Base-by-base conservation (phyloP, 2,113 vertebrate species). In the Festucalex cinctus region DNA sequence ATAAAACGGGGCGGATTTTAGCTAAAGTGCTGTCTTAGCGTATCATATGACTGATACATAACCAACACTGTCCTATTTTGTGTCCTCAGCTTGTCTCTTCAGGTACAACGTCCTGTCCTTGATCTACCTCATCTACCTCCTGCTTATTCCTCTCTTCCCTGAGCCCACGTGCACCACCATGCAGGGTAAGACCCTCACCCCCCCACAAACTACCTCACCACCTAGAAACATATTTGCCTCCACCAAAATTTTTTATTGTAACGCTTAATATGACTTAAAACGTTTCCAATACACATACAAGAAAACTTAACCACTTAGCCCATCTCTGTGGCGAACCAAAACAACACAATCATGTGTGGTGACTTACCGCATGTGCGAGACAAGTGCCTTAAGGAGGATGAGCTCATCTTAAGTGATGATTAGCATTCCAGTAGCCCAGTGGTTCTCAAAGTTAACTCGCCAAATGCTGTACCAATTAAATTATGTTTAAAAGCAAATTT, bases 61-160 rank as follows among this genome's bases (percentile, higher is more conserved):
- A 32, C 20, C 5, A 26, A 62, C 32, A 3, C 22, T 26, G 19
- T 41, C 43, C 1, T 62, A 4, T 79, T 39, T 24, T 79, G 22
- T 86, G 57, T n/a, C 70, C 66, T 3, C 93, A 98, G 96, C 96
- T 54, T 99, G 96, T 86, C 90, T 96, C 69, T 99, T 98, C 92
- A 94, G 97, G 88, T 99, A 95, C 93, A 98, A 98, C 89, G 94
- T 93, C 70, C 92, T 99, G 75, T 99, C 97, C 86, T 95, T 99
- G 60, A 91, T 98, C 94, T 99, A 98, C 95, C 96, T 99, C 93
- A 94, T 99, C 91, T 97, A 95, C 85, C 96, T 99, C 88, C 93
- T 99, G 86, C 96, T 98, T 78, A 94, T 98, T 81, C 97, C 95
- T 54, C 92, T 98, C 65, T 98, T 98, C 79, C 91, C 97, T 13